These are phyloP conservation scores for Mesitornis unicolor DNA, from an alignment of 2,113 vertebrate genomes.

Conservation along the genomic window DNA sequence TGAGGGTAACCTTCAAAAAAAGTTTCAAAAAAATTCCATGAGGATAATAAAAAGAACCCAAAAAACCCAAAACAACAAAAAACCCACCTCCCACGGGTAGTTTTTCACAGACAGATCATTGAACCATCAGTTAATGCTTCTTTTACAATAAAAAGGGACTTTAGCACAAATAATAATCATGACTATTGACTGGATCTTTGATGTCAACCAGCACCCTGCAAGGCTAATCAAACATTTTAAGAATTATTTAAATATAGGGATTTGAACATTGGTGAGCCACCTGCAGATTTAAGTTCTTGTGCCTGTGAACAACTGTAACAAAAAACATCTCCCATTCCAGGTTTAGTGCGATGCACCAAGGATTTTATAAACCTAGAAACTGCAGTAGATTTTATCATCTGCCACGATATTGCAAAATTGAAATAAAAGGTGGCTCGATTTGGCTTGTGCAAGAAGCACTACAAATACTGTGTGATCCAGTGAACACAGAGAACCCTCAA, in stretches of 20 bases:
- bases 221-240: neutral
- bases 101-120: neutral
- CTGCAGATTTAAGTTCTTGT: neutral
- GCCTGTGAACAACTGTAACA: neutral
- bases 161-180: neutral
- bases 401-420: neutral
- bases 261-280: neutral
- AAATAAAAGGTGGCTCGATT: neutral
- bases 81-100: accelerated
- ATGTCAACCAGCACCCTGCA: neutral
- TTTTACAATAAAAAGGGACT: neutral
- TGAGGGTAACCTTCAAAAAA: no score
- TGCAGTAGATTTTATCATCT: neutral
- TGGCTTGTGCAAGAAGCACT: neutral
- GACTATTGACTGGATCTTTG: neutral
- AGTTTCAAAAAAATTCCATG: no score
- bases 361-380: neutral
- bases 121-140: neutral
- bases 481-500: neutral
- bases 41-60: no score
- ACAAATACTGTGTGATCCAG: neutral
- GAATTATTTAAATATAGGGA: neutral
- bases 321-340: neutral
- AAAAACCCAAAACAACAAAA: neutral
- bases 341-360: neutral